A percentile compares a stretch with the other conserved stretches of the same genome.
Evolutionary conservation across 2,113 vertebrate genomes (phyloP).

Genomic region (Edolisoma coerulescens): DNA sequence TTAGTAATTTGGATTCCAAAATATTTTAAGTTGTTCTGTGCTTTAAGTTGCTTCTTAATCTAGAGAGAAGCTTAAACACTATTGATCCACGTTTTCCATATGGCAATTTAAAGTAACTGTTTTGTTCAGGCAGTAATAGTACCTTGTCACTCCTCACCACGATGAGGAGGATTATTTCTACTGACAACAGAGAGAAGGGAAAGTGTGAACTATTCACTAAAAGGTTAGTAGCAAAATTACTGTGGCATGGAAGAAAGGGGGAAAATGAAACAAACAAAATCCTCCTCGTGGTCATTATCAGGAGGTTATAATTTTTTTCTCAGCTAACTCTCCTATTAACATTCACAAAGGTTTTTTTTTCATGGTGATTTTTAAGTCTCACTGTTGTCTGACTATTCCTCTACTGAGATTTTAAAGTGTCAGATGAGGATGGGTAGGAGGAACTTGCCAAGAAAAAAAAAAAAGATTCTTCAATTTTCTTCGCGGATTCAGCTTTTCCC

Average conservation of each 20-base stretch:
- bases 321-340: not conserved
- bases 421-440: slow-evolving; percentile 40
- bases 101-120: not conserved
- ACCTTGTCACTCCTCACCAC: not conserved
- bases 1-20: not conserved
- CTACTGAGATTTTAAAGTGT: slow-evolving; percentile 26
- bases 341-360: not conserved
- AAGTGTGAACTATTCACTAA: not conserved
- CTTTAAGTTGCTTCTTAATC: not conserved
- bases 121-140: not conserved
- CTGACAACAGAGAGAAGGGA: not conserved
- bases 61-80: not conserved
- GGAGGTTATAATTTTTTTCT: not conserved
- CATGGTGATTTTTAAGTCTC: not conserved
- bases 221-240: not conserved
- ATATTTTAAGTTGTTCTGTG: not conserved
- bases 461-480: slow-evolving; percentile 44
- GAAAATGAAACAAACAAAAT: not conserved
- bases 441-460: slow-evolving; percentile 40
- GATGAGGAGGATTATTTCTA: not conserved
- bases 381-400: not conserved
- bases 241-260: not conserved
- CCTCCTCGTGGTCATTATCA: not conserved
- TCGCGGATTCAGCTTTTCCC: slow-evolving; percentile 54
- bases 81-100: not conserved